A percentile compares a stretch with the other conserved stretches of the same genome.
These are phyloP conservation scores for Amphipyra berbera DNA, from an alignment of 2,888 invertebrate species.

Conservation along the genomic window DNA sequence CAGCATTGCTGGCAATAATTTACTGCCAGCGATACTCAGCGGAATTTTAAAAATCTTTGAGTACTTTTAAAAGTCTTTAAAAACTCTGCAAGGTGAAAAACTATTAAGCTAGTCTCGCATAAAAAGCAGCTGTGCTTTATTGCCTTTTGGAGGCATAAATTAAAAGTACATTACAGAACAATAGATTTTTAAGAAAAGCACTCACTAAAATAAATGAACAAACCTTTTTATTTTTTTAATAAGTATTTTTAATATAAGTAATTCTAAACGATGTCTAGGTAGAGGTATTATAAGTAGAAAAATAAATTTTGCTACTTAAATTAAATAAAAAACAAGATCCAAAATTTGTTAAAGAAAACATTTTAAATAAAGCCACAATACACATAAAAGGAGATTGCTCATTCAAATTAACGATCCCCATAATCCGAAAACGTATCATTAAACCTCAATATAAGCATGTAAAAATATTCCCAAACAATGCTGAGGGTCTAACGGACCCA, in stretches of 20 bases:
- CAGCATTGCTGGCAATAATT: slow-evolving; percentile 31
- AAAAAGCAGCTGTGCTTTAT: slow-evolving; percentile 47
- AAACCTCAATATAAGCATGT: slow-evolving; percentile 58
- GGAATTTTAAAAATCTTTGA: slow-evolving; percentile 43
- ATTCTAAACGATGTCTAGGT: not conserved
- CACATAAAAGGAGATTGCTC: slow-evolving; percentile 60
- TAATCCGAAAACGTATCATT: slow-evolving; percentile 57
- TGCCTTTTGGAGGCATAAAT: slow-evolving; percentile 35
- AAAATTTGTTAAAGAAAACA: slow-evolving; percentile 40
- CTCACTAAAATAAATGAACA: slow-evolving; percentile 23
- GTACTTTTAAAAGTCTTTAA: slow-evolving; percentile 6
- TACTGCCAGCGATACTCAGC: slow-evolving; percentile 16
- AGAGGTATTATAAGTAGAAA: not conserved
- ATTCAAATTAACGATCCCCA: slow-evolving; percentile 54
- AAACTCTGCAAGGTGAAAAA: slow-evolving; percentile 53
- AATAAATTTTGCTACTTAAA: slow-evolving; percentile 1
- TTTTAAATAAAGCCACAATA: slow-evolving; percentile 49
- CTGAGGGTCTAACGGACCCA: slow-evolving; percentile 57
- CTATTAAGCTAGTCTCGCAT: slow-evolving; percentile 40
- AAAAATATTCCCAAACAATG: slow-evolving; percentile 68
- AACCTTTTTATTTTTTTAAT: not conserved
- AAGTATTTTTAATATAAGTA: slow-evolving; percentile 1
- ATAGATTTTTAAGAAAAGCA: slow-evolving; percentile 26
- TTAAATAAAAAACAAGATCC: slow-evolving; percentile 14
- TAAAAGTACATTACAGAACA: slow-evolving; percentile 27